Percentiles rank a stretch among this genome's conserved stretches.
Evolutionary conservation across 1,140 invertebrate species (phyloP).

Genomic region (Drosophila teissieri): DNA sequence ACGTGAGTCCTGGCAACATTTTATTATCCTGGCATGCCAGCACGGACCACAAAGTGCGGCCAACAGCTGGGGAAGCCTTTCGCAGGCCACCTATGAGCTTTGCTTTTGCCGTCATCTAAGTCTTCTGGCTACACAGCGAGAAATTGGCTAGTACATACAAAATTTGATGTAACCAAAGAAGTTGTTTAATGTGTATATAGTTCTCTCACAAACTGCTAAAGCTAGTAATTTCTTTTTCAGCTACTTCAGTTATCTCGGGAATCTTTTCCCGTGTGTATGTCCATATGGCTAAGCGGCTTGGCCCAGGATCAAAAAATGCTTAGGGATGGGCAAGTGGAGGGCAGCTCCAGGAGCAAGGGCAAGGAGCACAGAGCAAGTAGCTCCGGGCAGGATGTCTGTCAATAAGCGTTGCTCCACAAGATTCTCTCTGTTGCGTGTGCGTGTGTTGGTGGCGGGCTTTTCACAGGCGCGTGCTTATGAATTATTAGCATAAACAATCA

Average conservation of each 20-base stretch:
- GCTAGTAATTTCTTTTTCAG: too few relatives aligned
- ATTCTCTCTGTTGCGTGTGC: constrained; percentile 32
- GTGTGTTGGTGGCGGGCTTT: constrained; percentile 52
- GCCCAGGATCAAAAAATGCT: neutral
- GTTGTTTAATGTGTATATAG: too few relatives aligned
- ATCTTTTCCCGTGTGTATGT: constrained; percentile 7
- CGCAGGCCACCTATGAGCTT: constrained; percentile 28
- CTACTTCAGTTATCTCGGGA: too few relatives aligned
- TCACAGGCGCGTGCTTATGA: constrained; percentile 69
- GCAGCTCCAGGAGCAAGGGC: neutral
- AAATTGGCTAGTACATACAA: neutral
- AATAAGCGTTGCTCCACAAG: constrained; percentile 53
- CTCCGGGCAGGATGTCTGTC: constrained; percentile 31
- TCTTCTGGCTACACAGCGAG: neutral
- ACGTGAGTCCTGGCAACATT: constrained; percentile 32
- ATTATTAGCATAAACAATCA: constrained; percentile 62
- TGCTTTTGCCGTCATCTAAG: constrained; percentile 18
- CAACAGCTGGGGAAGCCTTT: constrained; percentile 47
- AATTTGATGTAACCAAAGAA: neutral
- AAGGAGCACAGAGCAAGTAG: constrained; percentile 5
- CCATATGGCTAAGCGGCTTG: constrained; percentile 45
- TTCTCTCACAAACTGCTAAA: too few relatives aligned
- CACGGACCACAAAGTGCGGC: constrained; percentile 48
- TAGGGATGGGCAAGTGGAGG: neutral
- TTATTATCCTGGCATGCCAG: constrained; percentile 47